Evolutionary conservation across 2,797 vertebrate genomes (phyloP).

Genomic region (Coreius guichenoti): DNA sequence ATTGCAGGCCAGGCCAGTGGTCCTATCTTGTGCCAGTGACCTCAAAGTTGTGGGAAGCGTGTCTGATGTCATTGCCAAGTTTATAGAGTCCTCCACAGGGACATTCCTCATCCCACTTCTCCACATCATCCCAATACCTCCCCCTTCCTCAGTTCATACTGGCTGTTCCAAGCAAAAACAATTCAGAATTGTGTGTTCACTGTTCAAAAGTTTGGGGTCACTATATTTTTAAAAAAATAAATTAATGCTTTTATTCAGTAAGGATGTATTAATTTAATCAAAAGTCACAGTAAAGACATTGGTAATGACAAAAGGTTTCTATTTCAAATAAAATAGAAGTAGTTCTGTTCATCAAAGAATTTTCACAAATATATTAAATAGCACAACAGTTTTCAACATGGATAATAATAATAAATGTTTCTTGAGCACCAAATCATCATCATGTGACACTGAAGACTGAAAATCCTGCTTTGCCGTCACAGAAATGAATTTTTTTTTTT

Average conservation of each 20-base stretch:
- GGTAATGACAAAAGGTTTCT: not conserved
- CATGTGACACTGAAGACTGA: too few relatives aligned
- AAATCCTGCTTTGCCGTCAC: too few relatives aligned
- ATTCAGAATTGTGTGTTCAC: constrained; percentile 34
- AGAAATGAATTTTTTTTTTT: too few relatives aligned
- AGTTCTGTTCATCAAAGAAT: not conserved
- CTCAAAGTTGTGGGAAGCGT: constrained; percentile 44
- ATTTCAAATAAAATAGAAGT: not conserved
- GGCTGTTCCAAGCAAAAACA: constrained; percentile 44
- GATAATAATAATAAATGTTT: too few relatives aligned
- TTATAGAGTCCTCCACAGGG: constrained; percentile 50
- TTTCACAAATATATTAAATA: too few relatives aligned
- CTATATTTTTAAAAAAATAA: not conserved
- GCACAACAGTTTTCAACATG: too few relatives aligned
- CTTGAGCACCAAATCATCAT: too few relatives aligned
- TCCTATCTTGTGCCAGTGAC: constrained; percentile 22
- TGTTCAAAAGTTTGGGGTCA: not conserved
- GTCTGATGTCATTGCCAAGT: constrained; percentile 62
- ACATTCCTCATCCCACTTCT: constrained; percentile 49
- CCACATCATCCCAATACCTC: constrained; percentile 32
- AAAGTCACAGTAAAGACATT: not conserved
- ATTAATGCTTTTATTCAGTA: not conserved
- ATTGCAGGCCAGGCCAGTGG: constrained; percentile 2
- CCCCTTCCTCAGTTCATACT: constrained; percentile 28
- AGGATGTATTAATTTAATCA: not conserved